Base-by-base conservation (phyloP, 2,797 vertebrate genomes). In the Margarornis squamiger region DNA sequence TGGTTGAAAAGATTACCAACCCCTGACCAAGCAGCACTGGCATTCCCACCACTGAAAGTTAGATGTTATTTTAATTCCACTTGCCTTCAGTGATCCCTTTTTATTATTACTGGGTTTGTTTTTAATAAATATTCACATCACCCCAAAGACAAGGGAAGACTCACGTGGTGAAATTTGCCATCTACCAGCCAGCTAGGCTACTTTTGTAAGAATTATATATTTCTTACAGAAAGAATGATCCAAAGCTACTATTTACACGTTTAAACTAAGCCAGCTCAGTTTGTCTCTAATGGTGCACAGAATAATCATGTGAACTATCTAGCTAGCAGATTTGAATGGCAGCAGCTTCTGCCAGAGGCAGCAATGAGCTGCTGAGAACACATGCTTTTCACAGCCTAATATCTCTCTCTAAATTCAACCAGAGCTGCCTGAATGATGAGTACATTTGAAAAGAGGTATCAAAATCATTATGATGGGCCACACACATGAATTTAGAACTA, bases 311-410 rank as follows among this genome's bases (percentile, higher is more conserved):
- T 41, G 80, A 95, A 75, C 23, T 48, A 81, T 29, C 80, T 66
- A 58, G 62, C 43, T 34, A 80, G 62, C 43, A 70, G 82, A 90
- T 90, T 77, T 73, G 62, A 93, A 84, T 10, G 29, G 86, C 86
- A 95, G 86, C 23, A 93, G 59, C 70, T 88, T 68, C 90, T 94
- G 93, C 83, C 63, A 95, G 67, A 86, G 86, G 90, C 80, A 84
- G 90, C 66, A 92, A 43, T 41, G 61, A 79, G 65, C 72, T 91
- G 48, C 93, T 46, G 72, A 84, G 66, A 93, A 81, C 55, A 83
- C 68, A 79, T 48, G 74, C 57, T 90, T 82, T 87, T 61, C 94
- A 90, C 62, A 88, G 80, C 38, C 83, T 76, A 76, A 32, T 84
- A 15, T 63, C 39, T 30, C 34, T 62, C 62, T 52, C 63, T 76